A percentile compares a stretch with the other conserved stretches of the same genome.
phyloP scores from a whole-genome alignment of 2,113 vertebrate species.

The Lophotis ruficrista region DNA sequence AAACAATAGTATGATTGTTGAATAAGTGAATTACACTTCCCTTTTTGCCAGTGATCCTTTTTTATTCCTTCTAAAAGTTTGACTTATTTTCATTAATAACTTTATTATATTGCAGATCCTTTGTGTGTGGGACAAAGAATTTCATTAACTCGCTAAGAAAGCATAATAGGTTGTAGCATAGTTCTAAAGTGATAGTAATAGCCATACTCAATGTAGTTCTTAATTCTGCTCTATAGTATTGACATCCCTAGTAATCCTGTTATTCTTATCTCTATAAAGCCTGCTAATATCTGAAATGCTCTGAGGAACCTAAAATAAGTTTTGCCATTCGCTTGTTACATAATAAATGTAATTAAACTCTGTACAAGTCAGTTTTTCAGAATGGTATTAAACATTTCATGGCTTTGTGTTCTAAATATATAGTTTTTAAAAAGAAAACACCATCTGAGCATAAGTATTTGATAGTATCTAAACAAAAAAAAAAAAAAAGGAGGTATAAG shows the following conservation, averaged over 20 bases:
- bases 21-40: constrained; percentile 25
- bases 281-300: constrained; percentile 60
- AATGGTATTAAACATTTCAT: constrained; percentile 45
- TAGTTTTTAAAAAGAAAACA: constrained; percentile 2
- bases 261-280: constrained; percentile 50
- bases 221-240: constrained; percentile 38
- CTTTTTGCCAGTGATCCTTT: constrained; percentile 19
- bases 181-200: constrained; percentile 60
- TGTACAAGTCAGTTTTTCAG: constrained; percentile 38
- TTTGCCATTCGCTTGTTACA: constrained; percentile 59
- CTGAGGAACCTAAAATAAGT: constrained; percentile 52
- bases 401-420: constrained; percentile 35
- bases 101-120: not conserved
- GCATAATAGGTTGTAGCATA: constrained; percentile 19
- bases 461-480: not conserved
- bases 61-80: constrained; percentile 28
- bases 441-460: constrained; percentile 3
- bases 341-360: constrained; percentile 49
- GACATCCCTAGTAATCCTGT: constrained; percentile 38
- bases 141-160: constrained; percentile 18
- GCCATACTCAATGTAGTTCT: constrained; percentile 49
- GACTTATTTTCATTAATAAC: constrained; percentile 53
- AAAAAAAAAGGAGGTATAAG: not conserved
- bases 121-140: constrained; percentile 44
- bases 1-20: constrained; percentile 23